Evolutionary conservation across 1,140 invertebrate species (phyloP).

Genomic region (Drosophila cardini): DNA sequence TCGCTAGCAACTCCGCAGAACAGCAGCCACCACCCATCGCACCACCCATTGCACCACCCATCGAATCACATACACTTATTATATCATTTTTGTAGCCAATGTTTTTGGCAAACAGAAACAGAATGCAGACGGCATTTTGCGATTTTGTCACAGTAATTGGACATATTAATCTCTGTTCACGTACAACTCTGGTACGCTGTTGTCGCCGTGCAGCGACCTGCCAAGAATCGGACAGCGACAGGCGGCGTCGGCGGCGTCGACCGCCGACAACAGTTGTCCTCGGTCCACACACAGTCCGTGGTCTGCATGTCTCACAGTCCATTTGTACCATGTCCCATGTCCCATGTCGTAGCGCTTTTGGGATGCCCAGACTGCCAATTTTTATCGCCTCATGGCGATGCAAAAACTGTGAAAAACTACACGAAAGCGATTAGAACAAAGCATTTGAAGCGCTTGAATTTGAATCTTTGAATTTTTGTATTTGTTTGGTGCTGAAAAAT

Average conservation of each 20-base stretch:
- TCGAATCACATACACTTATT: slow-evolving; percentile 61
- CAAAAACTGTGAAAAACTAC: slow-evolving; percentile 35
- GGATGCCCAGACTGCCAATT: slow-evolving; percentile 60
- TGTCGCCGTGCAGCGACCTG: slow-evolving; percentile 38
- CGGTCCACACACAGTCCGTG: slow-evolving; percentile 1
- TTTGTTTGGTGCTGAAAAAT: slow-evolving; percentile 20
- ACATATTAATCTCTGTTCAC: slow-evolving; percentile 84
- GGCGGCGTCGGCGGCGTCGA: slow-evolving; percentile 28
- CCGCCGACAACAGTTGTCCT: slow-evolving; percentile 20
- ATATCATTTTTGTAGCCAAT: slow-evolving; percentile 69
- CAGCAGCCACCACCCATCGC: slow-evolving; percentile 22
- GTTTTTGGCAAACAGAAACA: slow-evolving; percentile 60
- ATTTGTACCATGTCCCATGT: background rate
- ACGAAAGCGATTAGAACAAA: slow-evolving; percentile 42
- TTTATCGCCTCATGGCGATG: slow-evolving; percentile 53
- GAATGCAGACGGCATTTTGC: slow-evolving; percentile 82
- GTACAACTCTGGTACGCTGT: slow-evolving; percentile 52
- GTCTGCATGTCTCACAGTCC: background rate
- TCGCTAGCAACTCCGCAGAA: background rate
- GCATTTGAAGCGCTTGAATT: background rate
- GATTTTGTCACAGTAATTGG: slow-evolving; percentile 85
- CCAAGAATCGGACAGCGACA: slow-evolving; percentile 29
- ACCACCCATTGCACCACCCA: slow-evolving; percentile 43
- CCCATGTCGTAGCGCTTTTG: slow-evolving; percentile 38
- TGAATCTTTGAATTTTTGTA: slow-evolving; percentile 14